phyloP scores from a whole-genome alignment of 2,113 vertebrate species.

The Halcyon senegalensis region DNA sequence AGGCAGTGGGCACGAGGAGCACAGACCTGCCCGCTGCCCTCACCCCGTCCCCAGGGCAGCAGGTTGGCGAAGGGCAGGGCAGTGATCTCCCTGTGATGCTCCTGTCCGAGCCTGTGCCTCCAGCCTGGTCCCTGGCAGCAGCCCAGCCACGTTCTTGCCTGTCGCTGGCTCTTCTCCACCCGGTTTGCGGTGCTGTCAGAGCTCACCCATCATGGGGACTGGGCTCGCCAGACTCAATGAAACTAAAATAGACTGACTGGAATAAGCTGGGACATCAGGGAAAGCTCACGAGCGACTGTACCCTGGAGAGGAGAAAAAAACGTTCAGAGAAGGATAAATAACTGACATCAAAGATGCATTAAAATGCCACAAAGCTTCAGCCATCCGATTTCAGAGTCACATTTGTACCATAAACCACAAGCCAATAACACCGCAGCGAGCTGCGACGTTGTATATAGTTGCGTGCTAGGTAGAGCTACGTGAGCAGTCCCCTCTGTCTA shows the following conservation, averaged over 20 bases:
- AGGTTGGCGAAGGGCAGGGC: background rate
- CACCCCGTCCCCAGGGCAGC: background rate
- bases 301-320: background rate
- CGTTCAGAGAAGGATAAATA: background rate
- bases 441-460: background rate
- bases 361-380: constrained; percentile 15
- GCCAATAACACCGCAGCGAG: background rate
- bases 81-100: background rate
- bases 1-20: background rate
- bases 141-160: background rate
- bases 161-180: background rate
- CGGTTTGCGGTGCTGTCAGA: background rate
- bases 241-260: background rate
- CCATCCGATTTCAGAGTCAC: background rate
- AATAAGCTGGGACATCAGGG: background rate
- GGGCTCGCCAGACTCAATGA: background rate
- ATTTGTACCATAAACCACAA: background rate
- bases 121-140: background rate
- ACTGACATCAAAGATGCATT: background rate
- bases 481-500: background rate
- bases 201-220: background rate
- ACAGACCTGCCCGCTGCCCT: background rate
- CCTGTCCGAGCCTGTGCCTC: background rate
- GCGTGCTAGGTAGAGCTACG: background rate
- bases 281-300: background rate